These are phyloP conservation scores for Nebria ingens DNA, from an alignment of 1,140 invertebrate species.

Conservation along the genomic window DNA sequence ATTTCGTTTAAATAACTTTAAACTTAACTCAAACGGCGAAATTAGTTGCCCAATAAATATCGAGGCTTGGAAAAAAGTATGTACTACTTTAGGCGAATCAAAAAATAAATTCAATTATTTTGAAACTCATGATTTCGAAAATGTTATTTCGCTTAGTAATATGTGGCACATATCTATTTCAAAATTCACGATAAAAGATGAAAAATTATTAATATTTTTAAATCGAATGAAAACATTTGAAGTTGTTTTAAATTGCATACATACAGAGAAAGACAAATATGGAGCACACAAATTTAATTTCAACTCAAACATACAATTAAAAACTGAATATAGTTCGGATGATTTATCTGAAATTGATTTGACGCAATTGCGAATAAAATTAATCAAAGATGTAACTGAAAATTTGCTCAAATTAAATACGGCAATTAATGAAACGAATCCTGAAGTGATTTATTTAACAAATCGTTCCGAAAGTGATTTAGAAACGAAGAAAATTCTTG, in stretches of 20 bases:
- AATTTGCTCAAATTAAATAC: constrained; percentile 19
- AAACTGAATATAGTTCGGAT: constrained; percentile 9
- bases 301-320: constrained; percentile 13
- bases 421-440: background rate
- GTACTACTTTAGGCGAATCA: constrained; percentile 15
- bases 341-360: constrained; percentile 15
- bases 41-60: constrained; percentile 26
- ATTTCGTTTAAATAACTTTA: background rate
- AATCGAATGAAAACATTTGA: constrained; percentile 16
- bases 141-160: no score
- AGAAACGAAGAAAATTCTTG: constrained; percentile 16
- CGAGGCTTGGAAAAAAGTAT: constrained; percentile 22
- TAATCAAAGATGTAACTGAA: constrained; percentile 16
- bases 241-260: constrained; percentile 16
- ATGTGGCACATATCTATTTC: constrained; percentile 19
- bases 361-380: constrained; percentile 20
- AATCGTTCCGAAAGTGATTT: constrained; percentile 11
- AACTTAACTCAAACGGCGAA: constrained; percentile 18
- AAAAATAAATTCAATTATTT: constrained; percentile 20
- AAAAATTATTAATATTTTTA: constrained; percentile 22
- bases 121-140: constrained; percentile 11
- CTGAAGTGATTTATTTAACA: constrained; percentile 15
- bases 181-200: constrained; percentile 17
- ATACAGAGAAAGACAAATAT: constrained; percentile 17
- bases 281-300: constrained; percentile 13